Percentiles rank a stretch among this genome's conserved stretches.
These are phyloP conservation scores for Lepidocyrtoides sp. DNA, from an alignment of 2,888 invertebrate genomes.

Conservation along the genomic window DNA sequence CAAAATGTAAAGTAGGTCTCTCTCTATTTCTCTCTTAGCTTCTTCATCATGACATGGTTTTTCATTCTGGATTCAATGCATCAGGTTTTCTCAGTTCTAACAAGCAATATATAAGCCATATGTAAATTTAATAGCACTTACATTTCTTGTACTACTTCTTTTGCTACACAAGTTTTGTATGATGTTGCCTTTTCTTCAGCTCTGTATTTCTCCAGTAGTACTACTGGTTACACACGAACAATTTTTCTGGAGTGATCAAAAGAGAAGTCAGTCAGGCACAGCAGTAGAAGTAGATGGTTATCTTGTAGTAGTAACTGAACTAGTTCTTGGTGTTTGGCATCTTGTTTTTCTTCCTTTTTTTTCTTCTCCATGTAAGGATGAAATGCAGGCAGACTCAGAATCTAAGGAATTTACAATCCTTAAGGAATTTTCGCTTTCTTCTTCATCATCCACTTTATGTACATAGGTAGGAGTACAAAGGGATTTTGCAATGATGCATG, in stretches of 20 bases:
- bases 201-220: background rate
- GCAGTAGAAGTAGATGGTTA: background rate
- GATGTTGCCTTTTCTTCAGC: too few relatives aligned
- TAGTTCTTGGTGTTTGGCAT: background rate
- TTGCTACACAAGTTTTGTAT: background rate
- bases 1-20: constrained; percentile 44
- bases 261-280: constrained; percentile 26
- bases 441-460: background rate
- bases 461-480: constrained; percentile 23
- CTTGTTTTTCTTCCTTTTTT: background rate
- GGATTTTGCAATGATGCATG: constrained; percentile 58
- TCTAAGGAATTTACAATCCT: constrained; percentile 33
- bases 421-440: constrained; percentile 25
- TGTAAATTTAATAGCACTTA: constrained; percentile 47
- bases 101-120: constrained; percentile 8
- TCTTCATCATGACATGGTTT: constrained; percentile 27
- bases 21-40: background rate
- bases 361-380: background rate
- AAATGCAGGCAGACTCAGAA: background rate
- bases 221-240: constrained; percentile 23
- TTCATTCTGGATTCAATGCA: constrained; percentile 21
- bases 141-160: background rate
- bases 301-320: background rate
- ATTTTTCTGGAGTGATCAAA: constrained; percentile 59
- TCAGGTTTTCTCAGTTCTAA: background rate